phyloP scores from a whole-genome alignment of 2,888 invertebrate genomes.

The Acleris holmiana region DNA sequence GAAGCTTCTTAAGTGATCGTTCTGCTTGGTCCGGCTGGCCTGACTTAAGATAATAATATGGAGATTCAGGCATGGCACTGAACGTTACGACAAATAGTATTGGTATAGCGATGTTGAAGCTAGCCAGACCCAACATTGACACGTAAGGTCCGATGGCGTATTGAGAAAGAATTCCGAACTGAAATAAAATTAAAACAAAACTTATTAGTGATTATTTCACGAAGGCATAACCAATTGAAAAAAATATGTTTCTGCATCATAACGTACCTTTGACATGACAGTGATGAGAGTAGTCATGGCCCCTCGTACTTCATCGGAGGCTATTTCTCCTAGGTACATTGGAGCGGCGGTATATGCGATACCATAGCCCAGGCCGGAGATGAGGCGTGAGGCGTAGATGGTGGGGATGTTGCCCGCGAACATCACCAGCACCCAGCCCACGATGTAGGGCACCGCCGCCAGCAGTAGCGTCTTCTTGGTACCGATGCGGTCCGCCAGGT shows the following conservation, averaged over 20 bases:
- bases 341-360: conserved; percentile 85
- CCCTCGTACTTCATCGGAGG: conserved; percentile 84
- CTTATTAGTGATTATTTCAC: neutral
- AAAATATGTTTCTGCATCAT: neutral
- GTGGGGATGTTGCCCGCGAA: conserved; percentile 82
- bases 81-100: conserved; percentile 83
- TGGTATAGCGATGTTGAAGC: conserved; percentile 82
- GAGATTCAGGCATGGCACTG: conserved; percentile 87
- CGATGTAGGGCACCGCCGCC: conserved; percentile 84
- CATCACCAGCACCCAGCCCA: conserved; percentile 87
- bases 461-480: conserved; percentile 86
- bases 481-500: conserved; percentile 86
- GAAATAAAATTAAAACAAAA: conserved; percentile 49
- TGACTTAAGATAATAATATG: conserved; percentile 82
- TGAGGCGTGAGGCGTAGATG: conserved; percentile 84
- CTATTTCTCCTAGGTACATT: conserved; percentile 86
- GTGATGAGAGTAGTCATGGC: conserved; percentile 85
- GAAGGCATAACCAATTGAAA: neutral
- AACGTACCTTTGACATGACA: conserved; percentile 79
- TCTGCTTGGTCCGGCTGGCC: conserved; percentile 81
- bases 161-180: conserved; percentile 85
- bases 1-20: conserved; percentile 80
- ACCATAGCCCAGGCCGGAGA: conserved; percentile 86
- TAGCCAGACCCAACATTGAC: conserved; percentile 82
- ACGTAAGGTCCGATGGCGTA: conserved; percentile 85